Evolutionary conservation across 2,113 vertebrate genomes (phyloP), one percentile per base, ranked within the genome.

Genomic region (Steatornis caripensis): DNA sequence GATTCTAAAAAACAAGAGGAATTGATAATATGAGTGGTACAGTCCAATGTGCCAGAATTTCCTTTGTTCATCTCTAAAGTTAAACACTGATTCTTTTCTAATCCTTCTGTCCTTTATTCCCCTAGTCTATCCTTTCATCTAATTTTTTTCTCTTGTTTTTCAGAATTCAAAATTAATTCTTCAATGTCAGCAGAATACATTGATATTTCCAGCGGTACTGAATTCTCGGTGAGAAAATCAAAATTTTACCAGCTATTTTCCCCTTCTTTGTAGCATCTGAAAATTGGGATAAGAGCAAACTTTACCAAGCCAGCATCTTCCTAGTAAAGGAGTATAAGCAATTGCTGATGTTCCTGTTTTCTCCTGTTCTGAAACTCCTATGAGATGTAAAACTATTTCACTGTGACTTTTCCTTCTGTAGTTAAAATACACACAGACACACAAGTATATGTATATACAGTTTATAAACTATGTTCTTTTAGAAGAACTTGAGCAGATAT

Each of bases 371-470:
- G 17, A 64, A 49, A 41, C 14, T 46, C 19, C 27, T 64, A 2
- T 20, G 17, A 30, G 15, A 15, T 53, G 8, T 41, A n/a, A 45
- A 80, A 51, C 19, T 23, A 8, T n/a, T 80, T 64, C 7, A 8
- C 21, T 85, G 23, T 60, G 36, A 10, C 1, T 39, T 62, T 89
- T 49, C 19, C 21, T 2, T 49, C 22, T 23, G 7, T 36, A 37
- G 46, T 37, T 68, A 55, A 53, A 77, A 83, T 41, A 58, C 20
- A 43, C 20, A 45, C 3, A 24, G 8, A 43, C 15, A 14, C 1
- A 32, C 10, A 10, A 2, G 21, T 36, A 8, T 37, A 9, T 32
- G 1, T 61, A 3, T n/a, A 27, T 21, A 12, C n/a, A 5, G 4
- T 23, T 55, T n/a, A 36, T 51, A 72, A 49, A 39, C 39, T 34